Base-by-base conservation (phyloP, 2,888 invertebrate genomes). In the Tuberolachnus salignus region DNA sequence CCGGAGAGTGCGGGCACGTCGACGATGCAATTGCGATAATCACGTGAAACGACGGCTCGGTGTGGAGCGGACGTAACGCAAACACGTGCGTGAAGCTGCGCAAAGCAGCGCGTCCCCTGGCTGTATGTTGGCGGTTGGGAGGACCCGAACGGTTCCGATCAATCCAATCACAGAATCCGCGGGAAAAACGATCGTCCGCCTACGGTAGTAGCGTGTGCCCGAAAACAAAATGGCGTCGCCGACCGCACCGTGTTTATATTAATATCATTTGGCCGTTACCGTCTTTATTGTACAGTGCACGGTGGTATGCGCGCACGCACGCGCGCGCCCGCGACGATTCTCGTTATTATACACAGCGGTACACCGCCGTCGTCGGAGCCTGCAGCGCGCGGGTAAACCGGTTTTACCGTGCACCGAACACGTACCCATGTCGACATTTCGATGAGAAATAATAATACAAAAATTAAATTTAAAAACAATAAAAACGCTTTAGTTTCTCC, bases 141-240 rank as follows among this genome's bases (percentile, higher is more conserved):
- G 51, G 51, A 23, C 51, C n/a, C 59, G 42, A 78, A 67, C 78
- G 49, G 51, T 69, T 42, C 59, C 61, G 69, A 78, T 78, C 78
- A 69, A 78, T 78, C 78, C 78, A 78, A 78, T 78, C 78, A 46
- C 78, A 78, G 78, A 67, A 78, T 78, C 78, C 78, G 49, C 49
- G 59, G 21, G 59, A 51, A 51, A 49, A 34, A 46, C 16, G 67
- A 57, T 26, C 42, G 78, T 69, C 78, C 78, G 78, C 78, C 78
- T 78, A 69, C 78, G 67, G 66, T 16, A 51, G 13, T 34, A 34
- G n/a, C n/a, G n/a, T 6, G 34, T 34, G 19, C 59, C 67, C 67
- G 67, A 49, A 67, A 78, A 78, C 69, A 78, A 78, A 78, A 78
- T 78, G 78, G 78, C 78, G 78, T 61, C 57, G 26, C 26, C 42